Evolutionary conservation across 2,888 invertebrate genomes (phyloP).

Genomic region (Koerneria pararmatus): DNA sequence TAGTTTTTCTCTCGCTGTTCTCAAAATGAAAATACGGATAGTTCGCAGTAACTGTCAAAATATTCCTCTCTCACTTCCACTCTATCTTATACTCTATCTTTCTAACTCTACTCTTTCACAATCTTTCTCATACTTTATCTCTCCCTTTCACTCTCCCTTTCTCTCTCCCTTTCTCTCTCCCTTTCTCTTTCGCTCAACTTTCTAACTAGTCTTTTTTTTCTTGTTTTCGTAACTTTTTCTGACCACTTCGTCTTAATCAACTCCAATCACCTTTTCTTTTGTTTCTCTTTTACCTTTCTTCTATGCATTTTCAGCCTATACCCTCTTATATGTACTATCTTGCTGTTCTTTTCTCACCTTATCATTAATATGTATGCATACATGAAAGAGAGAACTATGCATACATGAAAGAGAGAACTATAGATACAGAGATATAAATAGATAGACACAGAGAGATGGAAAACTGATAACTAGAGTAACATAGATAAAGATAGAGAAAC

Average conservation of each 20-base stretch:
- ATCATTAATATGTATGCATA: too few species aligned
- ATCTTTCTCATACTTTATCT: neutral
- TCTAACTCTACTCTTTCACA: too few species aligned
- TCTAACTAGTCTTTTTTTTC: neutral
- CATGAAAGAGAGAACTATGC: too few species aligned
- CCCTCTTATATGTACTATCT: too few species aligned
- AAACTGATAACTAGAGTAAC: neutral
- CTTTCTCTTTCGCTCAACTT: neutral
- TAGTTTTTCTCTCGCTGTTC: too few species aligned
- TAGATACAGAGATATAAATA: neutral
- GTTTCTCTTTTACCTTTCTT: too few species aligned
- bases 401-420: neutral
- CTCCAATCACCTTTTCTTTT: neutral
- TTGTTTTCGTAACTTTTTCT: neutral
- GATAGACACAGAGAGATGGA: neutral
- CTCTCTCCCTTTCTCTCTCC: neutral
- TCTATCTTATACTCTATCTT: too few species aligned
- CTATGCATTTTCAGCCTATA: too few species aligned
- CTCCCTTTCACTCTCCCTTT: neutral
- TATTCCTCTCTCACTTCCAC: too few species aligned
- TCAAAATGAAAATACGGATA: too few species aligned
- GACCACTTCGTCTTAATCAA: neutral
- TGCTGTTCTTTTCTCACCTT: too few species aligned
- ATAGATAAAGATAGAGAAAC: neutral
- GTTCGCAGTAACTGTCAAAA: too few species aligned